Base-by-base conservation (phyloP, 2,113 vertebrate species). In the Grammomys surdaster region DNA sequence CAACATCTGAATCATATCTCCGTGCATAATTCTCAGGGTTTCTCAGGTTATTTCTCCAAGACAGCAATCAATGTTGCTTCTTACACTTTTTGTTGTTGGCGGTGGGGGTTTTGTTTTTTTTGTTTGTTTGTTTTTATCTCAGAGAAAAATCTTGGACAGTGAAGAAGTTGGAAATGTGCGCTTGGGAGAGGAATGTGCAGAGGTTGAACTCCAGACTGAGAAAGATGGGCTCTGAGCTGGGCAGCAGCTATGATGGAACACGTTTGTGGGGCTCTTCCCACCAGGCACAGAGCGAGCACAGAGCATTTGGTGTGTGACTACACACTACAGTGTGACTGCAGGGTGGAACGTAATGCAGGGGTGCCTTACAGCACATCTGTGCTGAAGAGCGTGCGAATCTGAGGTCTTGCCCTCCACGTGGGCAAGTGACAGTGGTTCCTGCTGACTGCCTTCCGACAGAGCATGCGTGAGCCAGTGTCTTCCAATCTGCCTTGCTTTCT, bases 211-310 rank as follows among this genome's bases (percentile, higher is more conserved):
- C 12, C 33, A 19, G 31, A 26, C 60, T 16, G 75, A 90, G 31
- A 19, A 58, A 40, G 24, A 46, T 48, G 8, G 33, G n/a, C 54
- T 24, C 31, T 28, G 70, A 7, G 5, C 11, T 17, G 4, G 40
- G 17, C 4, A 7, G 9, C 46, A 2, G 4, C 58, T n/a, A 11
- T 0, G 36, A 5, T 14, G 3, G 11, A 40, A 19, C 2, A 43
- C 33, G 31, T 28, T 20, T 26, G 92, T 40, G 14, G 6, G 43
- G 12, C 5, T 36, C 9, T 36, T 17, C 43, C 31, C 16, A 76
- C 4, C 2, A 20, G 43, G 31, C 86, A 94, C 16, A 7, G 4
- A 4, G 19, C 24, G 65, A 36, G 75, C 8, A 5, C 28, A 4
- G 10, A 0, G 4, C 14, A n/a, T 69, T 88, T 60, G 72, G 31